These are phyloP conservation scores for Micromys minutus DNA, from an alignment of 2,113 vertebrate species.

Conservation along the genomic window DNA sequence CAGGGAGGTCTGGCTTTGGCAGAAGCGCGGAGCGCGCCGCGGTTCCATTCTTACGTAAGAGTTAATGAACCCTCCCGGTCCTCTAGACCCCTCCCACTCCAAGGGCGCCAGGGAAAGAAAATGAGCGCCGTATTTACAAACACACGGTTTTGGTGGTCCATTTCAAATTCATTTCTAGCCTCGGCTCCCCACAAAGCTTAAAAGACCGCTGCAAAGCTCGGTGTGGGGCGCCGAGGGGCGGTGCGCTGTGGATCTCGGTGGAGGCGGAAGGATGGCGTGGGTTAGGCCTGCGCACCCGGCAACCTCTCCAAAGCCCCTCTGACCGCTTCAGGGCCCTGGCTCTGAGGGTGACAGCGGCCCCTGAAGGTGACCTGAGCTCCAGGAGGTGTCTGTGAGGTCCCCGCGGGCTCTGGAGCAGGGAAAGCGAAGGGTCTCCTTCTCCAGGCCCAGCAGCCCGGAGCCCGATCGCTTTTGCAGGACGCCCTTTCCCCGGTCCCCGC, in stretches of 20 bases:
- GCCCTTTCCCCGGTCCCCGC: no score
- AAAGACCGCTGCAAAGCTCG: neutral
- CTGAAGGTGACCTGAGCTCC: neutral
- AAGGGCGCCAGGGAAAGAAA: neutral
- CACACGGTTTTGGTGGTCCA: neutral
- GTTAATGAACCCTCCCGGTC: slow-evolving; percentile 30
- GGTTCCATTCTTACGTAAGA: slow-evolving; percentile 62
- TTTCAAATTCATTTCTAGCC: neutral
- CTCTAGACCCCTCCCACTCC: neutral
- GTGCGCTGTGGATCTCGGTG: neutral
- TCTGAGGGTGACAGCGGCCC: slow-evolving; percentile 28
- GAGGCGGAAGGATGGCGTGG: neutral
- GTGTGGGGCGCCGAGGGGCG: neutral
- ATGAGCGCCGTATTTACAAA: neutral
- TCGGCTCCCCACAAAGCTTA: neutral
- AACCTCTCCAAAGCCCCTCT: neutral
- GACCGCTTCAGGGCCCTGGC: neutral
- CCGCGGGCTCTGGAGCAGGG: neutral
- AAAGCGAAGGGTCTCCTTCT: neutral
- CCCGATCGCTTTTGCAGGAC: neutral
- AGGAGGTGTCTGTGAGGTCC: neutral
- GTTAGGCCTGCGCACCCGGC: slow-evolving; percentile 47
- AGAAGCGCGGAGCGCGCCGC: neutral
- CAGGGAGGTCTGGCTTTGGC: slow-evolving; percentile 53
- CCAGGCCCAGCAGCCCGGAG: neutral